phyloP scores from a whole-genome alignment of 1,140 invertebrate species.

The Drosophila ercepeae region DNA sequence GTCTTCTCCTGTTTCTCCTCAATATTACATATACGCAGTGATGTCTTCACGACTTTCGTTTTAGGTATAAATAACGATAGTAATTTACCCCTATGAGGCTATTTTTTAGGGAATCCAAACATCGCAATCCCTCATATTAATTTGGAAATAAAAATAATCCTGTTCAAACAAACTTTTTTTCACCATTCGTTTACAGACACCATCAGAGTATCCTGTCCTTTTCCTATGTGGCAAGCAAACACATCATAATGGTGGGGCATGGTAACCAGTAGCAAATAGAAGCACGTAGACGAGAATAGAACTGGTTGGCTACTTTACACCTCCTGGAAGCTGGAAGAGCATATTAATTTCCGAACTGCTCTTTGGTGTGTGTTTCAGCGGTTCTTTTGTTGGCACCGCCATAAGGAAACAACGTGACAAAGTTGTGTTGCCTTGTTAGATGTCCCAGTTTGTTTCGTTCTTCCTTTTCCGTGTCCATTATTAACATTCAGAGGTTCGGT shows the following conservation, averaged over 20 bases:
- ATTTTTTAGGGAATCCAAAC: neutral
- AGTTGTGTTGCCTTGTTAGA: constrained; percentile 4
- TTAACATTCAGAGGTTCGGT: constrained; percentile 50
- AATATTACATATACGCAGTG: no score
- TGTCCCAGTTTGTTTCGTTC: constrained; percentile 23
- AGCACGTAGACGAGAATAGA: constrained; percentile 23
- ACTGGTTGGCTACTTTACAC: constrained; percentile 20
- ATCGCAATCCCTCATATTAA: neutral
- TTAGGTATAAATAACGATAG: neutral
- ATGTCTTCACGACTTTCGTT: no score
- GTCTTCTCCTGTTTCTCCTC: no score
- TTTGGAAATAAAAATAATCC: constrained; percentile 4
- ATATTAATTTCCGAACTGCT: constrained; percentile 69
- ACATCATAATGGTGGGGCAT: constrained; percentile 32
- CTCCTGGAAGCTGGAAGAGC: constrained; percentile 3
- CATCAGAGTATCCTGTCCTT: neutral
- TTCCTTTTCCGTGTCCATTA: constrained; percentile 59
- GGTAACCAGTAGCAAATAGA: constrained; percentile 44
- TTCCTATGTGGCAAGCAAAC: neutral
- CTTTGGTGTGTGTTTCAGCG: constrained; percentile 44
- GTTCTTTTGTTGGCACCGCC: constrained; percentile 14
- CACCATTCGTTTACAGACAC: neutral
- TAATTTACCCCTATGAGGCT: no score
- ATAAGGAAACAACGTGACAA: constrained; percentile 4
- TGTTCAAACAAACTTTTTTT: neutral